Percentiles rank a stretch among this genome's conserved stretches.
Evolutionary conservation across 2,797 vertebrate species (phyloP).

Genomic region (Hozukius guyotensis): DNA sequence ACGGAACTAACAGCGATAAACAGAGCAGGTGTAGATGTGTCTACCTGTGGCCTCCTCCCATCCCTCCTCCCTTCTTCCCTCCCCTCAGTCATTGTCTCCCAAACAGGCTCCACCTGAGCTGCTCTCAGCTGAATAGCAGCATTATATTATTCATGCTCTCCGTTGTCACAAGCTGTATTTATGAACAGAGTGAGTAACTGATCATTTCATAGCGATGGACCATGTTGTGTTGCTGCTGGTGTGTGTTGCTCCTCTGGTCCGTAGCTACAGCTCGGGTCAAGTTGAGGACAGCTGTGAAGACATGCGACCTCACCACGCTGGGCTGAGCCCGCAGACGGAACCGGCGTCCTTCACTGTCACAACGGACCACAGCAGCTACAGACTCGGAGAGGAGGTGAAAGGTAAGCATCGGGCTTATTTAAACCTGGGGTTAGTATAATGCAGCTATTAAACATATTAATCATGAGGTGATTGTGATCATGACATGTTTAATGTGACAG

Average conservation of each 20-base stretch:
- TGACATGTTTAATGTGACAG: neutral
- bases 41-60: neutral
- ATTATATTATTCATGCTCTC: neutral
- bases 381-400: conserved; percentile 68
- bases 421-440: neutral
- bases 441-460: no score
- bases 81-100: neutral
- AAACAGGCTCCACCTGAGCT: neutral
- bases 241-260: neutral
- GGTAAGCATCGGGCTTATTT: conserved; percentile 54
- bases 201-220: conserved; percentile 23
- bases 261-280: conserved; percentile 40
- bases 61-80: neutral
- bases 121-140: neutral
- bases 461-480: no score
- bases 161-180: neutral
- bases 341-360: conserved; percentile 63
- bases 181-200: neutral
- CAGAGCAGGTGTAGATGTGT: neutral
- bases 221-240: conserved; percentile 10
- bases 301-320: conserved; percentile 40
- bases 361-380: conserved; percentile 41
- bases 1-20: neutral
- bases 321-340: conserved; percentile 3
- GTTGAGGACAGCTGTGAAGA: conserved; percentile 43